Percentiles rank a stretch among this genome's conserved stretches.
These are phyloP conservation scores for Isaurus tuberculatus DNA, from an alignment of 92 coral and sea anemone species.

Conservation along the genomic window DNA sequence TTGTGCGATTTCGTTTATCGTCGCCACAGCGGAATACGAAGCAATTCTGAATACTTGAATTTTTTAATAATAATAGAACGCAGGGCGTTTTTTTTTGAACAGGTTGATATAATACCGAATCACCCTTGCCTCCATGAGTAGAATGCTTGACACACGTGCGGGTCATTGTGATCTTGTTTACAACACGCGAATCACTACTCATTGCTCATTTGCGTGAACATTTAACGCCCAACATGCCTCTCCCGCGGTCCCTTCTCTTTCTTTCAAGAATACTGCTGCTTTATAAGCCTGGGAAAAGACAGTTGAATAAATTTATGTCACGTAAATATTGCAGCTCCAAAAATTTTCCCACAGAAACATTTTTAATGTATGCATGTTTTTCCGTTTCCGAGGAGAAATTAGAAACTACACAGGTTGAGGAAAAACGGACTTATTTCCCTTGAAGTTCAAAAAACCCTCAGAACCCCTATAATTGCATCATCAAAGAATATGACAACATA, in stretches of 20 bases:
- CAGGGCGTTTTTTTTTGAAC: conserved; percentile 24
- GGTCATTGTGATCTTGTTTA: background rate
- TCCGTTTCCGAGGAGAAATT: conserved; percentile 36
- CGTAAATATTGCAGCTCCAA: conserved; percentile 1
- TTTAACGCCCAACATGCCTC: background rate
- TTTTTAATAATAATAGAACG: conserved; percentile 11
- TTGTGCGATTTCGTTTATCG: conserved; percentile 4
- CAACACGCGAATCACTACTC: conserved; percentile 9
- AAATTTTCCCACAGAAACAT: conserved; percentile 34
- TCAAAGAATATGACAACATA: no score
- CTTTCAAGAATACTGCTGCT: conserved; percentile 37
- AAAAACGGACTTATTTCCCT: conserved; percentile 15
- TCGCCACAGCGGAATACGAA: conserved; percentile 30
- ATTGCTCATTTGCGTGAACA: conserved; percentile 23
- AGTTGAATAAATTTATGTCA: conserved; percentile 37
- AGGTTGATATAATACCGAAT: conserved; percentile 30
- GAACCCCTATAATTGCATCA: no score
- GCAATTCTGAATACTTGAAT: conserved; percentile 10
- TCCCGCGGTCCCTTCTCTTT: conserved; percentile 41
- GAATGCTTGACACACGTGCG: conserved; percentile 22
- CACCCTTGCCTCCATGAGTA: conserved; percentile 20
- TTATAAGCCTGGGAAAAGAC: conserved; percentile 45
- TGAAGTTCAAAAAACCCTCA: no score
- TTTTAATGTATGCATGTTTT: background rate
- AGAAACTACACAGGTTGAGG: background rate